These are phyloP conservation scores for Tapirus indicus DNA, from an alignment of 2,797 vertebrate genomes.

Conservation along the genomic window DNA sequence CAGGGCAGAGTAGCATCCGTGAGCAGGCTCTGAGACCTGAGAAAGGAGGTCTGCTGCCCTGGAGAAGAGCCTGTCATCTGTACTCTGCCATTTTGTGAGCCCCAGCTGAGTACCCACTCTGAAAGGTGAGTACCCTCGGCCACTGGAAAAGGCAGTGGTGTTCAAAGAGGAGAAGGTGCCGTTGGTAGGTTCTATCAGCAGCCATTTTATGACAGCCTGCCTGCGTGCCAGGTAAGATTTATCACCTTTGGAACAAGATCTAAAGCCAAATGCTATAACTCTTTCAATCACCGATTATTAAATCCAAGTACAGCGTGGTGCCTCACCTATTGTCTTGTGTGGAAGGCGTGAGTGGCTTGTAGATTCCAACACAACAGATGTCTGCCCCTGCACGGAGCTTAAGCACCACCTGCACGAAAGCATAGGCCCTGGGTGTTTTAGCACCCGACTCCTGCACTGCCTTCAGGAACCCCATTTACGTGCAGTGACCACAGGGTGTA, in stretches of 20 bases:
- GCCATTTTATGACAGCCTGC: background rate
- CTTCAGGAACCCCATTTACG: background rate
- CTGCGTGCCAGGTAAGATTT: conserved; percentile 49
- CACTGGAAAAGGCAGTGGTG: background rate
- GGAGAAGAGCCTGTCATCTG: background rate
- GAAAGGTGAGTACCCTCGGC: background rate
- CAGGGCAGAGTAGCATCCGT: background rate
- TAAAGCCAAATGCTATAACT: conserved; percentile 70
- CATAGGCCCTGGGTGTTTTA: background rate
- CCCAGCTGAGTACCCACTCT: fast-evolving
- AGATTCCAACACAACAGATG: background rate
- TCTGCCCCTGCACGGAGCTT: background rate
- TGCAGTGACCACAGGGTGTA: no score
- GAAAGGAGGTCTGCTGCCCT: background rate
- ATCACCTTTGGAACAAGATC: conserved; percentile 70
- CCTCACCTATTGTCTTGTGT: background rate
- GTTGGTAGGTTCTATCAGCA: background rate
- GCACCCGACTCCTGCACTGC: no score
- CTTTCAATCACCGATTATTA: conserved; percentile 61
- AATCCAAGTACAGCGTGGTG: background rate
- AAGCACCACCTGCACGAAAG: background rate
- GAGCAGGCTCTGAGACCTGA: background rate
- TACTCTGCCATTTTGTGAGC: fast-evolving
- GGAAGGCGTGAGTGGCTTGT: background rate
- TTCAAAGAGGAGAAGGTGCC: background rate